Base-by-base conservation (phyloP, 1,140 invertebrate genomes). In the Aphis craccivora region DNA sequence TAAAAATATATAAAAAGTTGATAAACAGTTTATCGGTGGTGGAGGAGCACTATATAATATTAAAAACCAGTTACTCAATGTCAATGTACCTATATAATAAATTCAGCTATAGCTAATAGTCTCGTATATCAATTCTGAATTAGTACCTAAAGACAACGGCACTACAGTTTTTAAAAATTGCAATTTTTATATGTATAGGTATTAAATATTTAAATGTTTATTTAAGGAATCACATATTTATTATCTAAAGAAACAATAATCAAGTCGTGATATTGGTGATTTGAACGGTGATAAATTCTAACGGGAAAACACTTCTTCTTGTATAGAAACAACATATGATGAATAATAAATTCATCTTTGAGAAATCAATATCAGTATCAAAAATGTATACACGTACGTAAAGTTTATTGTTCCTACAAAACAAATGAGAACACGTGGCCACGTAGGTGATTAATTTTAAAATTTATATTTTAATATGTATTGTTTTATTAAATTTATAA, bases 351-450 rank as follows among this genome's bases (percentile, higher is more conserved):
- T n/a, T n/a, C n/a, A n/a, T n/a, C n/a, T n/a, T n/a, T n/a, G n/a
- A n/a, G n/a, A 51, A 0, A 35, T 45, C 7, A 51, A 88, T 88
- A 51, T 88, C 86, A 88, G 20, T 9, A 88, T 51, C n/a, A 20
- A 53, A 48, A 45, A 87, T 45, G 1, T 87, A 45, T 48, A 88
- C 30, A 51, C 45, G 86, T n/a, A 11, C n/a, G 35, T 35, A 43
- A 25, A 14, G 7, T 53, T 89, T 22, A 55, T 55, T 53, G 51
- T 55, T 37, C 11, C 11, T 23, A 53, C 2, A 89, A 53, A 55
- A 23, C 48, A 89, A 89, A 89, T 55, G 87, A 89, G 87, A 89
- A 53, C 55, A 37, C 20, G 22, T 53, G 87, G 55, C 37, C 55
- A 37, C 20, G 22, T 53, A 40, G 53, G 14, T 37, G 4, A 76